These are phyloP conservation scores for Tetragonula clypearis DNA, from an alignment of 1,140 invertebrate species.

Conservation along the genomic window DNA sequence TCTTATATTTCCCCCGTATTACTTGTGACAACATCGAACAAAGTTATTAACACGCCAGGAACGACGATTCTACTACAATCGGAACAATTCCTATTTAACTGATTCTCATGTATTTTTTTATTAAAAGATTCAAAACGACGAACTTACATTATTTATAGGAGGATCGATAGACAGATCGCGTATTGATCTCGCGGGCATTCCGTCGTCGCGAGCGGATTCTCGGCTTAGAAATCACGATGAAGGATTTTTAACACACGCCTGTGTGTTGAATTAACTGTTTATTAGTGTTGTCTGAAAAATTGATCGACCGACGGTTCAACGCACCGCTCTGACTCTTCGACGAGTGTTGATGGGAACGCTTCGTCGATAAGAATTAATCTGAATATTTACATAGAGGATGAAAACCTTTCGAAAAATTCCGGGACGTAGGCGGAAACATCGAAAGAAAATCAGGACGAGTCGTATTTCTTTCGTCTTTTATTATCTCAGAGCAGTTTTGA, in stretches of 20 bases:
- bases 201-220: background rate
- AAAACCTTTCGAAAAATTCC: background rate
- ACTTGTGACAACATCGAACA: background rate
- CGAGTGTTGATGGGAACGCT: background rate
- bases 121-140: background rate
- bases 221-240: background rate
- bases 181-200: background rate
- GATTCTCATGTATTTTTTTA: background rate
- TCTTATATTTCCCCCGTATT: background rate
- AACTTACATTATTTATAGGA: conserved; percentile 1
- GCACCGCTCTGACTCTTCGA: background rate
- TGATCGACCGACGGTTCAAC: conserved; percentile 4
- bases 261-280: background rate
- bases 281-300: background rate
- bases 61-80: background rate
- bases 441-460: background rate
- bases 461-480: background rate
- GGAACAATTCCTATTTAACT: background rate
- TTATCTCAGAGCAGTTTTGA: too few relatives aligned
- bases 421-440: background rate
- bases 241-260: background rate
- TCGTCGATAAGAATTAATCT: background rate
- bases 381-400: background rate
- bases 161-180: conserved; percentile 8
- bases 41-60: background rate